Base-by-base conservation (phyloP, 2,113 vertebrate genomes). In the Ovis canadensis region DNA sequence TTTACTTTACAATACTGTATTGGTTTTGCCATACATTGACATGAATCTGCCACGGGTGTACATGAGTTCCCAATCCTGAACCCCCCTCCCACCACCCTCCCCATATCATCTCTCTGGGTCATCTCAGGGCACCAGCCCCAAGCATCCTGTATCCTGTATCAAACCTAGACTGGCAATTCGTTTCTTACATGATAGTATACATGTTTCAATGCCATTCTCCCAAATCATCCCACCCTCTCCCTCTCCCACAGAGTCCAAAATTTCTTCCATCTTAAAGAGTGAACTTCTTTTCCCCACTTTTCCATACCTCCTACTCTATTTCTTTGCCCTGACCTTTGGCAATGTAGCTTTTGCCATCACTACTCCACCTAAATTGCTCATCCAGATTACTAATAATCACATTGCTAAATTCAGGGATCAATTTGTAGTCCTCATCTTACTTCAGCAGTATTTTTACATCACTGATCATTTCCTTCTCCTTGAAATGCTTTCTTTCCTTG, bases 401-500 rank as follows among this genome's bases (percentile, higher is more conserved):
- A 71, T 6, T 82, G 33, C 59, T 87, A 88, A 92, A 87, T 74
- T 88, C 21, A 94, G 83, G n/a, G 43, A 14, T 91, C 60, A 52
- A 54, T 54, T 16, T 88, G 52, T 23, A 60, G 59, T 54, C 50
- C 43, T 91, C 74, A 33, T 48, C 54, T 82, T 94, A 80, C 33
- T 31, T 94, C 12, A 60, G 74, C 7, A 36, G n/a, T 36, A 43
- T 71, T 78, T 94, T 67, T 78, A 81, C 6, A 67, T 45, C 8
- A 67, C 31, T 67, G 48, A 81, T 87, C 57, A 81, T 91, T 80
- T 40, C 19, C 33, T 85, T 90, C 71, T 94, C 36, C 29, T 88
- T 80, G 87, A 96, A 94, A 91, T 85, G 59, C 33, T 81, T 94
- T 96, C 36, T 90, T 64, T 40, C 33, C 23, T 90, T 90, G 27